Evolutionary conservation across 2,113 vertebrate species (phyloP).

Genomic region (Herpetotheres cachinnans): DNA sequence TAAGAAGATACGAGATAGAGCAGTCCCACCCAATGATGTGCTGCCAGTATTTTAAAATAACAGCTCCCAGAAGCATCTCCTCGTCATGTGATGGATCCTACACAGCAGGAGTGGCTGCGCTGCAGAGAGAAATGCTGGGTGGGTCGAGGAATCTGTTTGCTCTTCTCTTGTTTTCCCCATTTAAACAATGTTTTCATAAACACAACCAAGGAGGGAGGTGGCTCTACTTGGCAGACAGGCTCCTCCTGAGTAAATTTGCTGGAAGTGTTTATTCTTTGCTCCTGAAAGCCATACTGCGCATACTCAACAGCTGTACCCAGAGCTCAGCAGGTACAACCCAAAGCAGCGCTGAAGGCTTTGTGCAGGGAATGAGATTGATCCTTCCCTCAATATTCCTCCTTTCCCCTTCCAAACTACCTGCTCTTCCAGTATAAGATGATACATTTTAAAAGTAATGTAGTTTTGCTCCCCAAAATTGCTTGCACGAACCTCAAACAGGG

Average conservation of each 20-base stretch:
- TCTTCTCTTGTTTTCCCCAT: slow-evolving; percentile 31
- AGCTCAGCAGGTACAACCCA: not conserved
- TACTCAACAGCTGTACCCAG: not conserved
- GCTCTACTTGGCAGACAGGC: slow-evolving; percentile 17
- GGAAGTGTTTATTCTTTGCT: not conserved
- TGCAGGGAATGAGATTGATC: not conserved
- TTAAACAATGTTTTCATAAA: slow-evolving; percentile 29
- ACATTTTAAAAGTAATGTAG: not conserved
- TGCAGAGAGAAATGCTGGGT: not conserved
- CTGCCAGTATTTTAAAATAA: slow-evolving; percentile 62
- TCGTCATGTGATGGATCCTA: not conserved
- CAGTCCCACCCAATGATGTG: slow-evolving; percentile 9
- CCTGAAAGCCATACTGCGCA: not conserved
- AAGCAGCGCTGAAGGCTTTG: not conserved
- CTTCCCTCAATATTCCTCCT: not conserved
- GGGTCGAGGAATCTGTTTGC: not conserved
- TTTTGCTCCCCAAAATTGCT: not conserved
- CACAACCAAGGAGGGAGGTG: not conserved
- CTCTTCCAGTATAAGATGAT: not conserved
- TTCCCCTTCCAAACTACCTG: not conserved
- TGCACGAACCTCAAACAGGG: not conserved
- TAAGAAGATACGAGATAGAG: not conserved
- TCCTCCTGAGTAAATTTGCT: not conserved
- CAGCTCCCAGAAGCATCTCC: slow-evolving; percentile 22
- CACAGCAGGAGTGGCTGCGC: not conserved